Base-by-base conservation (phyloP, 2,888 invertebrate species). In the Macrosoma leucophasiata region DNA sequence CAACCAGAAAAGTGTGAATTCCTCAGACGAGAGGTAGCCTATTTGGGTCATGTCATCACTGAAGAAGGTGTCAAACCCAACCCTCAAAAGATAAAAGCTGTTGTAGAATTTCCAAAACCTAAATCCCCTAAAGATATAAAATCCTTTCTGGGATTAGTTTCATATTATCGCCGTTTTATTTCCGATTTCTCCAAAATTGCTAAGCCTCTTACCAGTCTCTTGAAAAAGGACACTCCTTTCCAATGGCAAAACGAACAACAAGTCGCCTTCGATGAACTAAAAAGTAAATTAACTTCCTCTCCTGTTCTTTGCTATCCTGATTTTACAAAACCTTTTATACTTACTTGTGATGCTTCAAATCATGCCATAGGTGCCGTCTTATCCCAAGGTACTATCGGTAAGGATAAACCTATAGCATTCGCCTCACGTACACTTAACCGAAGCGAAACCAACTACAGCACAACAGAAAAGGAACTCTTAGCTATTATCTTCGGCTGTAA, bases 291-390 rank as follows among this genome's bases (percentile, higher is more conserved):
- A 0, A 34, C 20, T 2, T 20, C 33, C 6, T 46, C 51, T 3
- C 63, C 62, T 3, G 39, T 68, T 0, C 41, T 71, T 3, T 32
- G 41, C 30, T 66, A 62, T 33, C 62, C 66, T 0, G 56, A 69
- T 30, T 70, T 67, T 24, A 31, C 36, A 0, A 47, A 56, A 37
- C 43, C 8, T 3, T 48, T 57, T 27, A 37, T 39, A 4, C 26
- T 57, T 3, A 50, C 50, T 1, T 39, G 51, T 1, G 64, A 65
- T 22, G 58, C 63, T 1, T 52, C 51, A 3, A 52, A 59, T 13
- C 33, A 41, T 5, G 57, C 56, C 1, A 14, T 63, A 5, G 48
- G 48, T 1, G 52, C 53, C 2, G 40, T 62, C 3, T 30, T 61
- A 10, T 52, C 52, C 0, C 62, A 61, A 48, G 49, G 49, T 4